A percentile compares a stretch with the other conserved stretches of the same genome.
Conservation (phyloP, 1,140 invertebrate genomes). For the Triops longicaudatus region DNA sequence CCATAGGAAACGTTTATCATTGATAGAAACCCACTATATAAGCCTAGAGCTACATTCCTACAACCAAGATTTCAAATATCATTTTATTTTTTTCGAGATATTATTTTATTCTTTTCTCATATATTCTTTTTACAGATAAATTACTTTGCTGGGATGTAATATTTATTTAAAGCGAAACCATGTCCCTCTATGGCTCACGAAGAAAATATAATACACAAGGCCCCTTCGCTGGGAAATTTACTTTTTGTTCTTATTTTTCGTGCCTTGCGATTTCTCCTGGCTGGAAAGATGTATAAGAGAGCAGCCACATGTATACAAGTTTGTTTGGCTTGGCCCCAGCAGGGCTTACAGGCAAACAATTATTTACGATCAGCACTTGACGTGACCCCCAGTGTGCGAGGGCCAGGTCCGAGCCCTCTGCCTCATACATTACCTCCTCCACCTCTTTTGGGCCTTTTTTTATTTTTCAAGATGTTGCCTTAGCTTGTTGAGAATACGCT, state of each 20-base stretch:
- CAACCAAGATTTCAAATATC: not conserved
- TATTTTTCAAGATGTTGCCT: not conserved
- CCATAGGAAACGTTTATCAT: conserved; percentile 4
- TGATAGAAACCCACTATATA: not conserved
- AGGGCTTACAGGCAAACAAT: conserved; percentile 12
- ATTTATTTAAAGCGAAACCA: not conserved
- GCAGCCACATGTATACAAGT: conserved; percentile 5
- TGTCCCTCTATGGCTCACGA: not conserved
- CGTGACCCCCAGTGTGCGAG: conserved; percentile 9
- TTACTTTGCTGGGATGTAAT: not conserved
- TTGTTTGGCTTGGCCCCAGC: conserved; percentile 9
- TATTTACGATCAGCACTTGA: conserved; percentile 15
- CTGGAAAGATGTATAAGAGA: not conserved
- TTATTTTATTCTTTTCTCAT: no score
- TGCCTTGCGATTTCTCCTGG: not conserved
- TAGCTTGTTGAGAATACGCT: not conserved
- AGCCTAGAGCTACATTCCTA: not conserved
- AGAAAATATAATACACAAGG: not conserved
- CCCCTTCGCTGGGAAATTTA: not conserved
- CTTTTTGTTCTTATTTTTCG: not conserved
- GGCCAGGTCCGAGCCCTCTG: conserved; percentile 5
- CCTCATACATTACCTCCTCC: conserved; percentile 10
- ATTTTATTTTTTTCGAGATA: no score
- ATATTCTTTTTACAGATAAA: no score
- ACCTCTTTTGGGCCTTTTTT: not conserved